Base-by-base conservation (phyloP, 2,113 vertebrate genomes). In the Megaceryle maxima region DNA sequence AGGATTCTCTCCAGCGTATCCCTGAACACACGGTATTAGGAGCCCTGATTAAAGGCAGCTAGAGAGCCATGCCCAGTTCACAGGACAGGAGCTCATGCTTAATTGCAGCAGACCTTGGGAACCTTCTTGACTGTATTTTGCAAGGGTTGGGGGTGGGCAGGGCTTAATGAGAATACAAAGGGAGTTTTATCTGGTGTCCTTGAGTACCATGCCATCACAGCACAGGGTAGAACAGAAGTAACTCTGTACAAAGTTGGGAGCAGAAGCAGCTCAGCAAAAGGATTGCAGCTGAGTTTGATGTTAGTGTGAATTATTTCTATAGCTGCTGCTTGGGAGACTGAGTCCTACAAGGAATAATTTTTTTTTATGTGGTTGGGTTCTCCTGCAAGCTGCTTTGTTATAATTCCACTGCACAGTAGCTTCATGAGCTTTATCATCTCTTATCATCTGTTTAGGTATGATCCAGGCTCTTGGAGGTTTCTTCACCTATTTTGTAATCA, bases 391-490 rank as follows among this genome's bases (percentile, higher is more conserved):
- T 64, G 21, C 16, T 70, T 39, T 44, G 14, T 86, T 78, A 18
- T 0, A 62, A 37, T 44, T 81, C 17, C 5, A 35, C 35, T 80
- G 21, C 9, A 5, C 31, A 33, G 51, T 68, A 83, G 39, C 12
- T 68, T 93, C 22, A 55, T 53, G 6, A 4, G 37, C 92, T 66
- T 67, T 70, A n/a, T 31, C 16, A 11, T 48, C 7, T 44, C 57
- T 43, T 60, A 17, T 62, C 43, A 51, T 5, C 16, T 72, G 4
- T 69, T 44, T 28, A 99, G 99, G 99, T 91, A 99, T 99, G 98
- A 99, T 99, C 96, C 99, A 99, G 94, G 99, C 99, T 16, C 96
- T 99, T 48, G 98, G 98, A 25, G 98, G 99, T 57, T 99, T 99
- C 96, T 99, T 99, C 96, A 97, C 98, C 1, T 98, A 98, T 84